phyloP scores from a whole-genome alignment of 2,888 invertebrate species.

The Mylabris sibirica region DNA sequence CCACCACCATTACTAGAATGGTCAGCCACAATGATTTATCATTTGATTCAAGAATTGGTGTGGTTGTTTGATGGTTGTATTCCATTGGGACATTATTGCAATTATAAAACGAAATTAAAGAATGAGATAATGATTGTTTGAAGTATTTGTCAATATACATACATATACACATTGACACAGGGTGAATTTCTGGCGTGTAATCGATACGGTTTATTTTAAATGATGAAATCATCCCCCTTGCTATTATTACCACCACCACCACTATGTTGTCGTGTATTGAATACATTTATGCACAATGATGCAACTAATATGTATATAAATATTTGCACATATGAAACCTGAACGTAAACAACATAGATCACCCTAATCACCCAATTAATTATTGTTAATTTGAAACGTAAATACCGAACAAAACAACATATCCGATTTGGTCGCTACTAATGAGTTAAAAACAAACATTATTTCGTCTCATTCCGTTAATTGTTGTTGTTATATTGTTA shows the following conservation, averaged over 20 bases:
- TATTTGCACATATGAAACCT: slow-evolving; percentile 32
- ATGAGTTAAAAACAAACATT: slow-evolving; percentile 59
- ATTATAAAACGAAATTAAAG: slow-evolving; percentile 10
- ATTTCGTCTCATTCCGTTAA: slow-evolving; percentile 30
- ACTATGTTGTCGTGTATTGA: neutral
- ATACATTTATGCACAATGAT: slow-evolving; percentile 42
- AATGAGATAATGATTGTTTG: neutral
- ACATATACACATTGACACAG: too few relatives aligned
- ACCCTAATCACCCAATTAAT: slow-evolving; percentile 60
- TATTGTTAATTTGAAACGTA: slow-evolving; percentile 61
- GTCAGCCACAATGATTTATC: slow-evolving; percentile 8
- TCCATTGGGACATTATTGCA: slow-evolving; percentile 4
- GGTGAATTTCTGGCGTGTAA: neutral
- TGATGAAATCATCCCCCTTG: neutral
- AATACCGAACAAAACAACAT: slow-evolving; percentile 59
- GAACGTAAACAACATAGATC: slow-evolving; percentile 49
- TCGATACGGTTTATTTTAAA: neutral
- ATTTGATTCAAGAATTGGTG: neutral
- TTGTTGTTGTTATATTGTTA: too few relatives aligned
- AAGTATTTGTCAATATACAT: neutral
- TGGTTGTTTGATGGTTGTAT: neutral
- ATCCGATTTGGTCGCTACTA: slow-evolving; percentile 56
- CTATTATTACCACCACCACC: neutral
- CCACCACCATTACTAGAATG: neutral
- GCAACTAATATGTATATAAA: slow-evolving; percentile 45